Evolutionary conservation across 2,797 vertebrate species (phyloP).

Genomic region (Otolemur crassicaudatus): DNA sequence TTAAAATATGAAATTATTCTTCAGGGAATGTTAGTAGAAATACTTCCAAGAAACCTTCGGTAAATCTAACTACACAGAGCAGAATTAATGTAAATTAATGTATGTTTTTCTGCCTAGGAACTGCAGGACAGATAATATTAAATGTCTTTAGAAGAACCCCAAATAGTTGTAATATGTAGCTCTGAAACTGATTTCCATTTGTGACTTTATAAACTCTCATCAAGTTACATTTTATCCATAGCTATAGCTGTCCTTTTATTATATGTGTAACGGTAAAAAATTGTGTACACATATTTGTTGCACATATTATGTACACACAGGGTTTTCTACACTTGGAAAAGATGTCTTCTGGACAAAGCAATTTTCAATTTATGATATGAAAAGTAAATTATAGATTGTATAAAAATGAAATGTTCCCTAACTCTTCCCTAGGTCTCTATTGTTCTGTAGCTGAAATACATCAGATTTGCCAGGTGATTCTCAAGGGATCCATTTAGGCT

Average conservation of each 20-base stretch:
- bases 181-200: neutral
- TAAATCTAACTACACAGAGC: slow-evolving; percentile 1
- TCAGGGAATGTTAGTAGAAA: slow-evolving; percentile 21
- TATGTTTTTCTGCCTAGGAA: slow-evolving; percentile 17
- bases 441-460: neutral
- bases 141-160: slow-evolving; percentile 12
- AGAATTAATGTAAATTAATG: neutral
- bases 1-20: slow-evolving; percentile 49
- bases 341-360: neutral
- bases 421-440: neutral
- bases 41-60: neutral
- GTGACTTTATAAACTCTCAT: neutral
- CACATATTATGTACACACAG: neutral
- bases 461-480: neutral
- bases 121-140: neutral
- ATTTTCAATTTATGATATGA: slow-evolving; percentile 26
- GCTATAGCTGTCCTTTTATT: neutral
- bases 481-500: neutral
- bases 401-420: neutral
- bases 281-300: neutral
- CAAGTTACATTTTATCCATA: neutral
- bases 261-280: neutral
- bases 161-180: neutral
- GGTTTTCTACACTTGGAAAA: neutral
- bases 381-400: neutral